Evolutionary conservation across 2,888 invertebrate species (phyloP).

Genomic region (Xylota sylvarum): DNA sequence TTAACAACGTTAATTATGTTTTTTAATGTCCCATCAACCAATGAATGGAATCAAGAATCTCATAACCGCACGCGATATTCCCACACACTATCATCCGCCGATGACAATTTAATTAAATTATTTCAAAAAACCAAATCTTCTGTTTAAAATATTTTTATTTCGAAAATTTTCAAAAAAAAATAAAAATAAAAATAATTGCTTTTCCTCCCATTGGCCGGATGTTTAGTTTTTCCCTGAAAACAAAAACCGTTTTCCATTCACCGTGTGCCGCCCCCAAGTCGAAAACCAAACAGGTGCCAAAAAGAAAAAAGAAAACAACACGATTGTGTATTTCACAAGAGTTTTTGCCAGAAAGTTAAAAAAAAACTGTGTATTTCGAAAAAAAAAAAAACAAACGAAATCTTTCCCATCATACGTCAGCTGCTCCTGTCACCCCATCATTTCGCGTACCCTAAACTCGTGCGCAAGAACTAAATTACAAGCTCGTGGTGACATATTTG

Average conservation of each 20-base stretch:
- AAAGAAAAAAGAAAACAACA: constrained; percentile 45
- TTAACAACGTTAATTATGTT: constrained; percentile 8
- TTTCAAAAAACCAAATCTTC: constrained; percentile 30
- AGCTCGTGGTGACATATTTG: constrained; percentile 55
- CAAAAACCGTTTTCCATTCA: neutral
- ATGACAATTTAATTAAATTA: constrained; percentile 36
- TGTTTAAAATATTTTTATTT: constrained; percentile 22
- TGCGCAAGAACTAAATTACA: constrained; percentile 47
- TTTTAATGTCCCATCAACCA: constrained; percentile 15
- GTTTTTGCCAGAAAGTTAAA: constrained; percentile 23
- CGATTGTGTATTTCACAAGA: constrained; percentile 47
- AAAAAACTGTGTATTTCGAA: constrained; percentile 18
- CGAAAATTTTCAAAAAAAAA: neutral
- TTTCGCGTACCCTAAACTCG: constrained; percentile 7
- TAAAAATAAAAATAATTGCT: neutral
- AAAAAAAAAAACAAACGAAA: constrained; percentile 12
- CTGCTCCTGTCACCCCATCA: constrained; percentile 1
- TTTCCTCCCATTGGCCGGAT: constrained; percentile 42
- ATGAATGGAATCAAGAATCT: constrained; percentile 37
- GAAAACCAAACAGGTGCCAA: constrained; percentile 69
- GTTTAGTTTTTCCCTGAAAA: constrained; percentile 23
- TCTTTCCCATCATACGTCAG: neutral
- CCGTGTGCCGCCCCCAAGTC: constrained; percentile 2
- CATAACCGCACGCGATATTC: constrained; percentile 19
- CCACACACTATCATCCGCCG: constrained; percentile 32